These are phyloP conservation scores for Aphaenogaster rudis DNA, from an alignment of 1,140 invertebrate genomes.

Conservation along the genomic window DNA sequence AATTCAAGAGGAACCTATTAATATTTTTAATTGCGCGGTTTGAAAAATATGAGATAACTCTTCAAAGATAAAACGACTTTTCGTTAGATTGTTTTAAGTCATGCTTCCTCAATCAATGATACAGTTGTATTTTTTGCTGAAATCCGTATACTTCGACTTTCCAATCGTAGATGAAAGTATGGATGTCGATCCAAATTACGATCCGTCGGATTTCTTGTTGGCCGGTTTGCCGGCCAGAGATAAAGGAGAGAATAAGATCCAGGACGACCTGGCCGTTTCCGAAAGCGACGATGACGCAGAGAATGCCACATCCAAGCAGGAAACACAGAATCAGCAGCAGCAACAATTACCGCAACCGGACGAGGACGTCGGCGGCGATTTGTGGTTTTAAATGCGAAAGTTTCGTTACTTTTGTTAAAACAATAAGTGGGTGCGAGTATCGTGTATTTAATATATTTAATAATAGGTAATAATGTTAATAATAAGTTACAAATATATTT, in stretches of 20 bases:
- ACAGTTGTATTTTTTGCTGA: background rate
- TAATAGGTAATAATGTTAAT: background rate
- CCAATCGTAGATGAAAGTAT: slow-evolving; percentile 90
- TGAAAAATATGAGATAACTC: background rate
- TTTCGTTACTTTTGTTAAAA: slow-evolving; percentile 43
- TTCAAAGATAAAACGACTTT: slow-evolving; percentile 8
- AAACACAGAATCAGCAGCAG: slow-evolving; percentile 56
- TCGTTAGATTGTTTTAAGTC: background rate
- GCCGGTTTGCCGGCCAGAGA: slow-evolving; percentile 86
- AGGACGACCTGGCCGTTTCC: slow-evolving; percentile 92
- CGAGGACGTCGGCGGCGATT: slow-evolving; percentile 86
- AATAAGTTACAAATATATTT: background rate
- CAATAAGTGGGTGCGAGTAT: background rate
- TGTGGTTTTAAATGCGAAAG: slow-evolving; percentile 86
- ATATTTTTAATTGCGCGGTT: background rate
- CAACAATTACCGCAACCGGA: slow-evolving; percentile 80
- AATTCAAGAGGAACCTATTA: background rate
- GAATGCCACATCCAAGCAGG: slow-evolving; percentile 77
- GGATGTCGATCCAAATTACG: slow-evolving; percentile 94
- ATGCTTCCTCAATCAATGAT: background rate
- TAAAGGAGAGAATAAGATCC: slow-evolving; percentile 87
- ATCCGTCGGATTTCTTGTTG: slow-evolving; percentile 94
- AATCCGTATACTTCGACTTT: background rate
- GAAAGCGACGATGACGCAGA: slow-evolving; percentile 92
- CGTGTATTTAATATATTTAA: slow-evolving; percentile 23